These are phyloP conservation scores for Probosciger aterrimus DNA, from an alignment of 2,113 vertebrate genomes.

Conservation along the genomic window DNA sequence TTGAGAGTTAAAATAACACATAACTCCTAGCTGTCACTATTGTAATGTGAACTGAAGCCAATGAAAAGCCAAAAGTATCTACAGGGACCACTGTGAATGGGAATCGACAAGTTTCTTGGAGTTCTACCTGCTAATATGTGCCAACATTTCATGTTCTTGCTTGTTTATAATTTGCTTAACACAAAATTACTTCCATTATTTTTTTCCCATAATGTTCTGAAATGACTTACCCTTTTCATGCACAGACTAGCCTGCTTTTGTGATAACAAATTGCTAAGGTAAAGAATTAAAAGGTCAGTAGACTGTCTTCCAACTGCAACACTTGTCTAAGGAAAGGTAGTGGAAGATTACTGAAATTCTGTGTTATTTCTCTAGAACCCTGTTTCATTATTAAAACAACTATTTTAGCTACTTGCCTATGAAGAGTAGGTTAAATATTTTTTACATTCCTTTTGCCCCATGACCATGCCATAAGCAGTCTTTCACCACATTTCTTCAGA, in stretches of 20 bases:
- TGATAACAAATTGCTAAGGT: background rate
- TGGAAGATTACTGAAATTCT: background rate
- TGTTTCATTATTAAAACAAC: background rate
- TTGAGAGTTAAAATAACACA: slow-evolving; percentile 12
- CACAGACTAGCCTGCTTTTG: background rate
- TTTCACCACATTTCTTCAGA: slow-evolving; percentile 39
- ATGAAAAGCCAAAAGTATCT: slow-evolving; percentile 19
- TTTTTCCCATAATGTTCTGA: background rate
- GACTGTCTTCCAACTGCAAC: background rate
- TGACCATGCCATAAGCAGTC: slow-evolving; percentile 1
- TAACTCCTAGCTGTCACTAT: background rate
- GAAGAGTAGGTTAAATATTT: background rate
- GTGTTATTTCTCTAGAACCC: background rate
- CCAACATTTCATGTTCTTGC: slow-evolving; percentile 9
- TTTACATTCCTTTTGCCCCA: background rate
- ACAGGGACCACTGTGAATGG: background rate
- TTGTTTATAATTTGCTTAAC: slow-evolving; percentile 33
- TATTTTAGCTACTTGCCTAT: background rate
- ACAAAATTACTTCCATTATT: background rate
- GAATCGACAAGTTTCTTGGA: background rate
- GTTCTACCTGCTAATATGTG: background rate
- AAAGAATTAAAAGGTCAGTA: background rate
- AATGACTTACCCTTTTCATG: background rate
- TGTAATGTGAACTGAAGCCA: background rate
- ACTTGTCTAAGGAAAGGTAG: background rate